A percentile compares a stretch with the other conserved stretches of the same genome.
phyloP scores from a whole-genome alignment of 1,140 invertebrate species.

The Bombus affinis region DNA sequence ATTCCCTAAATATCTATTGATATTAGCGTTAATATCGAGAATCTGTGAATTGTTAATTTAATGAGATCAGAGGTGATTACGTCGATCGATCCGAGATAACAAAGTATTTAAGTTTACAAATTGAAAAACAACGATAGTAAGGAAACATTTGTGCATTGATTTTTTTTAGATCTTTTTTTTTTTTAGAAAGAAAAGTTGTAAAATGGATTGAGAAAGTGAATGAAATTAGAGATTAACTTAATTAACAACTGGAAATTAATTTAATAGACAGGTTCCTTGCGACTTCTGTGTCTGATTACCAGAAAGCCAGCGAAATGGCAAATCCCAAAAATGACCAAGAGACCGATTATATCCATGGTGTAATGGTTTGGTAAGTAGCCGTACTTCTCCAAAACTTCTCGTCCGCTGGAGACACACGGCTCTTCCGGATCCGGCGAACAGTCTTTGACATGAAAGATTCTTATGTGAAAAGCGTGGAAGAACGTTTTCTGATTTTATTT shows the following conservation, averaged over 20 bases:
- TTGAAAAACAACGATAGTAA: not conserved
- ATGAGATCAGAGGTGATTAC: not conserved
- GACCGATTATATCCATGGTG: slow-evolving; percentile 73
- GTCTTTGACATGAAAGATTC: slow-evolving; percentile 60
- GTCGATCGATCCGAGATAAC: not conserved
- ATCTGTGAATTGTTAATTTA: not conserved
- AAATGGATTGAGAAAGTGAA: too few species aligned
- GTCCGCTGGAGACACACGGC: slow-evolving; percentile 76
- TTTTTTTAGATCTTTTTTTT: too few species aligned
- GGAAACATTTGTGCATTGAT: not conserved
- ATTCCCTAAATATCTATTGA: not conserved
- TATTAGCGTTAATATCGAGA: not conserved
- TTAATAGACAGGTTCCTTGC: slow-evolving; percentile 74
- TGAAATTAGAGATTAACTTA: not conserved
- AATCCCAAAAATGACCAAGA: slow-evolving; percentile 68
- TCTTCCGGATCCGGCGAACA: slow-evolving; percentile 71
- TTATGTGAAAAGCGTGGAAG: not conserved
- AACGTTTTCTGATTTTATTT: too few species aligned
- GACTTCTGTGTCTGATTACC: slow-evolving; percentile 70
- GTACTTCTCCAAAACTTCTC: slow-evolving; percentile 76
- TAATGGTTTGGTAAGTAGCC: slow-evolving; percentile 74
- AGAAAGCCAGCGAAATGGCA: slow-evolving; percentile 75
- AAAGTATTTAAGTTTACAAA: not conserved
- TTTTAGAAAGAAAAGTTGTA: too few species aligned
- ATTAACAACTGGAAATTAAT: not conserved